A percentile compares a stretch with the other conserved stretches of the same genome.
Evolutionary conservation across 2,888 invertebrate genomes (phyloP).

Genomic region (Sussaba pulchella): DNA sequence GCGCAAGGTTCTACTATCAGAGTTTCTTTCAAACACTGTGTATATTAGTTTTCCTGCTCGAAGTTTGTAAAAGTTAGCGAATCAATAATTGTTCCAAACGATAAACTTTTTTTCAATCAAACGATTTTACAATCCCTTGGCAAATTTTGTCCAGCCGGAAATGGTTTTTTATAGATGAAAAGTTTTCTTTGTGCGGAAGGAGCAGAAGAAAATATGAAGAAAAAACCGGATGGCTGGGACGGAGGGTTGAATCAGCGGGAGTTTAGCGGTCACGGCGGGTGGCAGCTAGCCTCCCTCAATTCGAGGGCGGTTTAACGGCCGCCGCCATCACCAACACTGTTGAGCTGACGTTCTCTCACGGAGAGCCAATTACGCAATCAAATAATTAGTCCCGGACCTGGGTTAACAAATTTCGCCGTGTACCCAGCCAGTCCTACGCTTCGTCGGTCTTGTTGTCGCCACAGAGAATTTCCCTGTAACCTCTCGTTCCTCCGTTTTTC

Average conservation of each 20-base stretch:
- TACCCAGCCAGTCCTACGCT: conserved; percentile 70
- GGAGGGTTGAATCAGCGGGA: conserved; percentile 76
- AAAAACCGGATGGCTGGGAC: conserved; percentile 50
- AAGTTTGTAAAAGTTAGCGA: too few relatives aligned
- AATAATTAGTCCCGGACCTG: conserved; percentile 83
- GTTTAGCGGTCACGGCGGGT: conserved; percentile 74
- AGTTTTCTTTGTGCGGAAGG: conserved; percentile 1
- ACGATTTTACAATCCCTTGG: too few relatives aligned
- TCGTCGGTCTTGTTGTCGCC: conserved; percentile 67
- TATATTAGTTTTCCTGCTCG: too few relatives aligned
- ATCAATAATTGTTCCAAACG: too few relatives aligned
- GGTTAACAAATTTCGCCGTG: conserved; percentile 77
- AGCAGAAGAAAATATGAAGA: conserved; percentile 11
- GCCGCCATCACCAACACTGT: conserved; percentile 51
- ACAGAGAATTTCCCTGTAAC: conserved; percentile 53
- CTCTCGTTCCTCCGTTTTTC: conserved; percentile 35
- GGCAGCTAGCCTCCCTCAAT: conserved; percentile 63
- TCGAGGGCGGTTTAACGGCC: conserved; percentile 61
- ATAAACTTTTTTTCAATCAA: too few relatives aligned
- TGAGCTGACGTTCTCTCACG: conserved; percentile 63
- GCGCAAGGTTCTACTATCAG: too few relatives aligned
- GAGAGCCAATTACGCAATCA: conserved; percentile 83
- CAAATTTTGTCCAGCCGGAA: too few relatives aligned
- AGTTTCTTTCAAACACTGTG: too few relatives aligned
- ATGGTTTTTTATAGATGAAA: conserved; percentile 1